Conservation (phyloP, 2,113 vertebrate genomes). For the Lethenteron camtschaticum region DNA sequence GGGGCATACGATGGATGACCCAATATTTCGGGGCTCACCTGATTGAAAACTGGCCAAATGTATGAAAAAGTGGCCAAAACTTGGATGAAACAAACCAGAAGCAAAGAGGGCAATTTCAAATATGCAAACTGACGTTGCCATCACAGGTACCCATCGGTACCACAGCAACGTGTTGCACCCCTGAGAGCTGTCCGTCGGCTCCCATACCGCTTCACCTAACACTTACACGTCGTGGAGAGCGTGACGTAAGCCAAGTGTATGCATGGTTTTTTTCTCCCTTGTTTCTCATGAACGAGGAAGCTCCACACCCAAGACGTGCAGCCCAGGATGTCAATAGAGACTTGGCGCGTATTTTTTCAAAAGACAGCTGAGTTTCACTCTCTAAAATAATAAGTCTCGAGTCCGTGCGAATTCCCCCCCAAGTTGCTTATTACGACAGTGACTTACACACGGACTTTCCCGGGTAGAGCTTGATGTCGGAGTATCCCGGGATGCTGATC, state of each 20-base stretch:
- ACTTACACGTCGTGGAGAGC: too few species aligned
- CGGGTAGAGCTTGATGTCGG: constrained; percentile 59
- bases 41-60: too few species aligned
- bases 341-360: not conserved
- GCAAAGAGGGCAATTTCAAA: too few species aligned
- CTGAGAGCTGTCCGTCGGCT: too few species aligned
- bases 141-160: too few species aligned
- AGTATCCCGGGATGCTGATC: constrained; percentile 58
- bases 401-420: not conserved
- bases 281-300: not conserved
- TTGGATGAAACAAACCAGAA: too few species aligned
- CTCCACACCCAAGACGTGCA: not conserved
- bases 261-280: not conserved
- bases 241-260: not conserved
- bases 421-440: not conserved
- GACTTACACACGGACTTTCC: constrained; percentile 80
- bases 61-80: too few species aligned
- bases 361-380: not conserved
- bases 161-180: too few species aligned
- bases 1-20: too few species aligned
- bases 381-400: not conserved
- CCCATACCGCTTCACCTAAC: too few species aligned
- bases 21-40: too few species aligned
- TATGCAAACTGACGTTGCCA: too few species aligned
- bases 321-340: not conserved